phyloP scores from a whole-genome alignment of 2,888 invertebrate species.

The Heliconius aoede region DNA sequence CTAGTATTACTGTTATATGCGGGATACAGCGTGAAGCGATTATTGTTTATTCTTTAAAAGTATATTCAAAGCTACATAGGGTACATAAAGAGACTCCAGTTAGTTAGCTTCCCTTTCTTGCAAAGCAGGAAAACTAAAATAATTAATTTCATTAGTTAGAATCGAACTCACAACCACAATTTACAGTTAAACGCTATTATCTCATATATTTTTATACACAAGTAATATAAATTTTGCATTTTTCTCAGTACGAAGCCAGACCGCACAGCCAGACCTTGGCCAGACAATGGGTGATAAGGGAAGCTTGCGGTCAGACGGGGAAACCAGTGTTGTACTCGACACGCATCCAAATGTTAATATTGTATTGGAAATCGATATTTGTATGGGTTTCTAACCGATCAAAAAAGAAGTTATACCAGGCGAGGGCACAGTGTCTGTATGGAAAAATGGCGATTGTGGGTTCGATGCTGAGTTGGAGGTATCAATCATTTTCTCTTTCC shows the following conservation, averaged over 20 bases:
- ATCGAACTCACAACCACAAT: background rate
- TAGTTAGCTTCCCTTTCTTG: background rate
- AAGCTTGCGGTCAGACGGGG: constrained; percentile 70
- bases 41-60: too few relatives aligned
- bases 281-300: constrained; percentile 73
- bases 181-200: background rate
- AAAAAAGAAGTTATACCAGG: background rate
- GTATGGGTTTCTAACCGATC: constrained; percentile 9
- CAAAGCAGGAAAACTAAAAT: background rate
- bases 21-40: too few relatives aligned
- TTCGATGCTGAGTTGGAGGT: background rate
- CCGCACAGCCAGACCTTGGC: constrained; percentile 63
- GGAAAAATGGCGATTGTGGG: background rate
- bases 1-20: too few relatives aligned
- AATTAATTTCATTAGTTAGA: background rate
- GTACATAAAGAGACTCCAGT: too few relatives aligned
- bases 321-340: constrained; percentile 60
- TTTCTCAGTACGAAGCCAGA: constrained; percentile 43
- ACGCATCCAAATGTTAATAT: constrained; percentile 41
- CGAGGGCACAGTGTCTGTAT: too few relatives aligned
- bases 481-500: background rate
- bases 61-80: too few relatives aligned
- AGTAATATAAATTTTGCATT: constrained; percentile 2
- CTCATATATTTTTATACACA: background rate
- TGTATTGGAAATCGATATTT: constrained; percentile 24